Percentiles rank a stretch among this genome's conserved stretches.
Conservation (phyloP, 2,113 vertebrate genomes). For the Opisthocomus hoazin region DNA sequence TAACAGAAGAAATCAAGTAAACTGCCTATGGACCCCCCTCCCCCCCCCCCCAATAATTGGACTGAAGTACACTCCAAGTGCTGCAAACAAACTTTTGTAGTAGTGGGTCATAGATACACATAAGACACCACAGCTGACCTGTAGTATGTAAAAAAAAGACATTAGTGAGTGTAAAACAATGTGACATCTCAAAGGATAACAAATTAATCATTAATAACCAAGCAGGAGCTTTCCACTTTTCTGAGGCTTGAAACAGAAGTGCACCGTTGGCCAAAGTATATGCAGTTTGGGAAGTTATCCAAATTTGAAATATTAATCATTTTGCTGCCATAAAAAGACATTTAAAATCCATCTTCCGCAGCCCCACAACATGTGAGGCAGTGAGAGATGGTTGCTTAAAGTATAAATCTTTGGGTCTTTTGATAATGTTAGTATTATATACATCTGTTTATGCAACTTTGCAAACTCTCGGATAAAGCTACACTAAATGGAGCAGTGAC, state of each 20-base stretch:
- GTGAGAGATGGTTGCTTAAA: constrained; percentile 19
- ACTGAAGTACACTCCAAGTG: neutral
- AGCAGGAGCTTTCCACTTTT: neutral
- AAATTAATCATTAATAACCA: neutral
- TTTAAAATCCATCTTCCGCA: constrained; percentile 4
- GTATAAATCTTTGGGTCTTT: neutral
- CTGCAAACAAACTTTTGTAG: neutral
- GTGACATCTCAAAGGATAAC: neutral
- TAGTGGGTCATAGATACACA: neutral
- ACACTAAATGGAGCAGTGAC: neutral
- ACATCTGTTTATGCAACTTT: constrained; percentile 36
- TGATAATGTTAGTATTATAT: neutral
- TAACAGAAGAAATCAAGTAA: neutral
- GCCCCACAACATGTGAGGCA: neutral
- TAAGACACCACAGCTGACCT: neutral
- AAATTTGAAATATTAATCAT: constrained; percentile 4
- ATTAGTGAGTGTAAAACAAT: neutral
- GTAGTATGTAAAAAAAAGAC: neutral
- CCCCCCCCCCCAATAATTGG: too few species aligned
- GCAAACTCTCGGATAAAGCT: constrained; percentile 28
- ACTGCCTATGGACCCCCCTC: too few species aligned
- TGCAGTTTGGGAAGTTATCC: constrained; percentile 7
- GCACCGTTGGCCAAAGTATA: neutral
- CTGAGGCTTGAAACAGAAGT: neutral
- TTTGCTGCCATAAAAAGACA: neutral